Evolutionary conservation across 2,888 invertebrate genomes (phyloP).

Genomic region (Rhagonycha fulva): DNA sequence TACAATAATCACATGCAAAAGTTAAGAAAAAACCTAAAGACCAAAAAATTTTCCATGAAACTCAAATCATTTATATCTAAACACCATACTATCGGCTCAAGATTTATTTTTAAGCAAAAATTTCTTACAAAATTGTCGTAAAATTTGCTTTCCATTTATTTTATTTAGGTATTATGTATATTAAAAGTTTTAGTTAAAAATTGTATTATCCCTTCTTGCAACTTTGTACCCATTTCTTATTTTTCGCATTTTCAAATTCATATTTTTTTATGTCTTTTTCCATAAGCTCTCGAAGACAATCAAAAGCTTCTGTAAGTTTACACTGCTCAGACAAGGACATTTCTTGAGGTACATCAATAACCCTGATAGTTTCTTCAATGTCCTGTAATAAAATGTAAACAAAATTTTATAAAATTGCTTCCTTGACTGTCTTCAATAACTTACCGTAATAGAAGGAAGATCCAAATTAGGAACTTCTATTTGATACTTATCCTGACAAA

Average conservation of each 20-base stretch:
- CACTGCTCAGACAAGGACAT: neutral
- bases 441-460: neutral
- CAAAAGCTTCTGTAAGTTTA: constrained; percentile 8
- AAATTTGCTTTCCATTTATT: neutral
- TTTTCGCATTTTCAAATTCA: neutral
- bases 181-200: neutral
- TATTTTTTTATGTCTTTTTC: constrained; percentile 19
- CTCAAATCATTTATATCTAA: too few relatives aligned
- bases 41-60: too few relatives aligned
- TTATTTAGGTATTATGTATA: neutral
- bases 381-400: neutral
- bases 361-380: neutral
- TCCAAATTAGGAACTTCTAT: constrained; percentile 7
- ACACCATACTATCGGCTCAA: too few relatives aligned
- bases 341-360: neutral
- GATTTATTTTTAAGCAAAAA: too few relatives aligned
- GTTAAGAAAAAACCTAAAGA: too few relatives aligned
- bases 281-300: constrained; percentile 21
- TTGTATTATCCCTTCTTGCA: constrained; percentile 10
- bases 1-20: too few relatives aligned
- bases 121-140: too few relatives aligned
- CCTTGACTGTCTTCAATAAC: neutral
- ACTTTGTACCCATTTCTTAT: constrained; percentile 29
- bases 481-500: constrained; percentile 39
- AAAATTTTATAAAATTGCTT: neutral